These are phyloP conservation scores for Acropternis orthonyx DNA, from an alignment of 2,797 vertebrate species.

Conservation along the genomic window DNA sequence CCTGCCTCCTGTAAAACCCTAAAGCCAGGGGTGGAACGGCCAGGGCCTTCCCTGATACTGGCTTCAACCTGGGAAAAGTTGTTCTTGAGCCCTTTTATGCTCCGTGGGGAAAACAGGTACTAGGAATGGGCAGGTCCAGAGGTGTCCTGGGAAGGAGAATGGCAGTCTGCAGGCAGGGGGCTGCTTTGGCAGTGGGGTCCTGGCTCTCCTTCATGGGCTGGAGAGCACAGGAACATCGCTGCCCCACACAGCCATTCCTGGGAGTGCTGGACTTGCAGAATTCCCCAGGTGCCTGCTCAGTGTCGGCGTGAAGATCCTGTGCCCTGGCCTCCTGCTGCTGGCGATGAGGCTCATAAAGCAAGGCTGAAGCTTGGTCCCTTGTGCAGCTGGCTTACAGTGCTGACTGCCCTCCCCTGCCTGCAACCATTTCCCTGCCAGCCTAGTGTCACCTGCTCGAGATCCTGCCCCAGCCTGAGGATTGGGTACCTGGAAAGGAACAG, in stretches of 20 bases:
- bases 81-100: rapidly evolving
- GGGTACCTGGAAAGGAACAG: background rate
- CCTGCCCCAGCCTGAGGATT: background rate
- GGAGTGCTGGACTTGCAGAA: rapidly evolving
- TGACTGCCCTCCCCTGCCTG: background rate
- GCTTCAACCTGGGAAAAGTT: background rate
- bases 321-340: background rate
- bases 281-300: background rate
- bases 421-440: background rate
- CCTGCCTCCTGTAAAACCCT: background rate
- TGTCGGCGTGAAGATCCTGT: background rate
- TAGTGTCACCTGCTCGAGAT: rapidly evolving
- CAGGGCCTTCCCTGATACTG: background rate
- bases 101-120: background rate
- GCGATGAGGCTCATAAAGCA: background rate
- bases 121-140: background rate
- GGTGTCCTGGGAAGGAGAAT: background rate
- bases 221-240: background rate
- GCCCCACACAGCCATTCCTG: background rate
- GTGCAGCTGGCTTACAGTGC: background rate
- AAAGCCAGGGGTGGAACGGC: background rate
- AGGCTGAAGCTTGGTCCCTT: background rate
- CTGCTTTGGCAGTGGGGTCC: background rate
- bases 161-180: background rate
- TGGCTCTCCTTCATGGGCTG: background rate